phyloP scores from a whole-genome alignment of 2,888 invertebrate species.

The Amblyteles armatorius region DNA sequence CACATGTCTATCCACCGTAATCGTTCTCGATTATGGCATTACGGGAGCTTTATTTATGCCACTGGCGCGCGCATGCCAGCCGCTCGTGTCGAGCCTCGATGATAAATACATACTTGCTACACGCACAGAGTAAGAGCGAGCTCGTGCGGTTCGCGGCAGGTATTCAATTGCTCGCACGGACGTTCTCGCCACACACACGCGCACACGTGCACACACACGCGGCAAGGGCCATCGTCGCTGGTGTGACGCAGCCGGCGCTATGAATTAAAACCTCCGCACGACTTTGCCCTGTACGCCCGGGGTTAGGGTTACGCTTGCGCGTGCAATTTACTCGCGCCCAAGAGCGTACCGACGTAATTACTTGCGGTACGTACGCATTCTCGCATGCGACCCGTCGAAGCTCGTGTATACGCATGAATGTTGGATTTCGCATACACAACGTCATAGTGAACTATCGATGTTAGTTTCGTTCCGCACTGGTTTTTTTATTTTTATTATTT shows the following conservation, averaged over 20 bases:
- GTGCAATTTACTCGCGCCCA: constrained; percentile 8
- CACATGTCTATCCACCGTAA: neutral
- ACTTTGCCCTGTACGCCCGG: constrained; percentile 2
- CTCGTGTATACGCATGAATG: neutral
- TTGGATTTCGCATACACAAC: neutral
- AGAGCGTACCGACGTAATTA: constrained; percentile 14
- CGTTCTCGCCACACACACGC: neutral
- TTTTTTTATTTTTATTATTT: neutral
- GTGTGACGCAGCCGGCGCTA: constrained; percentile 15
- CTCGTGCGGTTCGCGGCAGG: constrained; percentile 1
- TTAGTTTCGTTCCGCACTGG: neutral
- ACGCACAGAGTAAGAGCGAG: neutral
- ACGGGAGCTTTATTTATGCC: constrained; percentile 20
- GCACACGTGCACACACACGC: neutral
- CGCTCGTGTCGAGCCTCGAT: neutral
- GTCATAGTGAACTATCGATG: neutral
- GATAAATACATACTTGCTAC: constrained; percentile 6
- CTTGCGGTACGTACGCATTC: constrained; percentile 11
- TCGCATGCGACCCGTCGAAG: neutral
- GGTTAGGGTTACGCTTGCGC: constrained; percentile 22
- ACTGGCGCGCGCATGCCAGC: neutral
- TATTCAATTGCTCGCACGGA: constrained; percentile 11
- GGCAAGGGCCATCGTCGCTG: neutral
- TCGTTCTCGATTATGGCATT: constrained; percentile 18
- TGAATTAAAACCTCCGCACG: constrained; percentile 24